Evolutionary conservation across 2,113 vertebrate species (phyloP).

Genomic region (Abramis brama): DNA sequence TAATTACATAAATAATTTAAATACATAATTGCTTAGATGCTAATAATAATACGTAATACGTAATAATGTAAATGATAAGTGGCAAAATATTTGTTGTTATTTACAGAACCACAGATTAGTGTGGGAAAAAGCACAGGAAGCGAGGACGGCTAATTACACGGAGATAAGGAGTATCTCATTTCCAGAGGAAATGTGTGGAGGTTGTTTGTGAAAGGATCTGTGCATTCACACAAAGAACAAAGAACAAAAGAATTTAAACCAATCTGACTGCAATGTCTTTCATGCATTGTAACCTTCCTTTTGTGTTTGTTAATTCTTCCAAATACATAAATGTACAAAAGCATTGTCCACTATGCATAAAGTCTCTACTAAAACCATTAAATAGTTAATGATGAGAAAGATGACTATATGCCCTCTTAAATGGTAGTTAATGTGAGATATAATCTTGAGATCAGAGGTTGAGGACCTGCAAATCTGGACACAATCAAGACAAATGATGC

Average conservation of each 20-base stretch:
- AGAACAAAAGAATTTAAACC: neutral
- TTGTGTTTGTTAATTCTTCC: conserved; percentile 17
- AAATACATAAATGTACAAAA: neutral
- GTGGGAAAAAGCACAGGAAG: conserved; percentile 26
- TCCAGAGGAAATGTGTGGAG: conserved; percentile 28
- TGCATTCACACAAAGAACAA: conserved; percentile 4
- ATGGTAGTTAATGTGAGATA: neutral
- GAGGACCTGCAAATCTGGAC: neutral
- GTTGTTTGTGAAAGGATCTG: conserved; percentile 24
- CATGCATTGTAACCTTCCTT: neutral
- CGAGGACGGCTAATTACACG: neutral
- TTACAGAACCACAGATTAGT: conserved; percentile 5
- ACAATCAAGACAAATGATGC: conserved; percentile 2
- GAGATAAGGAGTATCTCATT: conserved; percentile 24
- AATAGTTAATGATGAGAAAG: neutral
- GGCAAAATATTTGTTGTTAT: neutral
- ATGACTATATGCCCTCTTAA: neutral
- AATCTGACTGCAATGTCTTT: neutral
- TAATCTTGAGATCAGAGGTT: conserved; percentile 16
- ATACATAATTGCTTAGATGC: neutral
- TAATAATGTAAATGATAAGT: neutral
- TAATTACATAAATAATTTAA: neutral
- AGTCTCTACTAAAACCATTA: neutral
- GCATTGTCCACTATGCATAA: neutral
- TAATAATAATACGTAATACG: too few species aligned